Conservation (phyloP, 2,797 vertebrate species). For the Ctenopoma multispine region DNA sequence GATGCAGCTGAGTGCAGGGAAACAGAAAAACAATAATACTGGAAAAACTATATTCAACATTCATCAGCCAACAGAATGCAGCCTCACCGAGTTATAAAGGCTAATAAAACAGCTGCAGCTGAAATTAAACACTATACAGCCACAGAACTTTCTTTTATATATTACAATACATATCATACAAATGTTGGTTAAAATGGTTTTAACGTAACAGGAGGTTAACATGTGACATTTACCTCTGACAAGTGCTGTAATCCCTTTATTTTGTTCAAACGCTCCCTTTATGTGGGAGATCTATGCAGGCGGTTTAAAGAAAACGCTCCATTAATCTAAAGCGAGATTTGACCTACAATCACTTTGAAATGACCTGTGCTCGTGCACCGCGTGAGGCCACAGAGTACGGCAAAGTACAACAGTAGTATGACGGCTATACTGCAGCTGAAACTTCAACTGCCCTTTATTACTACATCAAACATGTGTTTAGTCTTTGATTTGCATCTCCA, state of each 20-base stretch:
- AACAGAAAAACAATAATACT: too few relatives aligned
- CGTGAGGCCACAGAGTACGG: background rate
- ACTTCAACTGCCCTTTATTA: constrained; percentile 1
- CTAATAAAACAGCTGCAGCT: constrained; percentile 36
- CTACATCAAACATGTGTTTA: constrained; percentile 10
- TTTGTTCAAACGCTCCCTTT: background rate
- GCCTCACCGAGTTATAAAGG: constrained; percentile 26
- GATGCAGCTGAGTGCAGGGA: constrained; percentile 22
- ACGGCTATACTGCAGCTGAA: background rate
- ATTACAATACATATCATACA: constrained; percentile 52
- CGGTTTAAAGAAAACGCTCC: background rate
- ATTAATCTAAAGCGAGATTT: constrained; percentile 23
- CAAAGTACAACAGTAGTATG: background rate
- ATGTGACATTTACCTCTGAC: constrained; percentile 16
- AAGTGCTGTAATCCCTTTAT: background rate
- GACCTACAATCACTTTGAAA: background rate
- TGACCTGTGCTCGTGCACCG: constrained; percentile 29
- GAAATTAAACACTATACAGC: constrained; percentile 22
- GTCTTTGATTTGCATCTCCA: constrained; percentile 7
- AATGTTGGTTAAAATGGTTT: constrained; percentile 39
- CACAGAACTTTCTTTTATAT: constrained; percentile 37
- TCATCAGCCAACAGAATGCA: constrained; percentile 21
- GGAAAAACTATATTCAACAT: background rate
- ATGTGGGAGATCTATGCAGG: background rate
- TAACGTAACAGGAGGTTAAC: background rate